Evolutionary conservation across 1,140 invertebrate genomes (phyloP).

Genomic region (Lasioglossum albipes): DNA sequence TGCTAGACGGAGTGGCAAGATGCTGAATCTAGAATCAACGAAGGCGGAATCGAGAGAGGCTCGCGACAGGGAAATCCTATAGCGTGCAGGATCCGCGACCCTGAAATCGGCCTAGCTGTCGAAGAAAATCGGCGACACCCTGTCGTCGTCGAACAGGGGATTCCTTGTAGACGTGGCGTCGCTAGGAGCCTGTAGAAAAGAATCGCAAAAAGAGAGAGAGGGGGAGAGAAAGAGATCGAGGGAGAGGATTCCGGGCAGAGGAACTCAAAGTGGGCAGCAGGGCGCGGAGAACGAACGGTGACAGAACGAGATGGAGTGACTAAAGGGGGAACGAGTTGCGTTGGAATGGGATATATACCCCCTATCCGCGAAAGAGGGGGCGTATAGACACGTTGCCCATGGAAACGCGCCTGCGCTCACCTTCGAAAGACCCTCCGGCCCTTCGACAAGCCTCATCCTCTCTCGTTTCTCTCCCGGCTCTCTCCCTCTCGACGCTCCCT

Average conservation of each 20-base stretch:
- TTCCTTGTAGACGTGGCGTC: conserved; percentile 35
- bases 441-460: conserved; percentile 64
- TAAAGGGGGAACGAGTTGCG: conserved; percentile 61
- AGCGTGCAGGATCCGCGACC: neutral
- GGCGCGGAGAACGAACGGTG: conserved; percentile 60
- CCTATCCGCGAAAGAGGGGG: conserved; percentile 66
- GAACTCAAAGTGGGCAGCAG: conserved; percentile 48
- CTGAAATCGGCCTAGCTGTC: neutral
- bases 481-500: conserved; percentile 36
- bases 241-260: conserved; percentile 19
- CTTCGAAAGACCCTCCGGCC: conserved; percentile 61
- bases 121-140: neutral
- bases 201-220: conserved; percentile 5
- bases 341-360: conserved; percentile 67
- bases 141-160: conserved; percentile 33
- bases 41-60: neutral
- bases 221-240: neutral
- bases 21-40: no score
- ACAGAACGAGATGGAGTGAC: conserved; percentile 72
- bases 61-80: neutral
- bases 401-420: conserved; percentile 74
- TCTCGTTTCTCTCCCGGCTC: neutral
- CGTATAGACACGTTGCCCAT: conserved; percentile 74
- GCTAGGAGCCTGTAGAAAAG: neutral
- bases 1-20: no score